Base-by-base conservation (phyloP, 2,113 vertebrate species). In the Pipra filicauda region DNA sequence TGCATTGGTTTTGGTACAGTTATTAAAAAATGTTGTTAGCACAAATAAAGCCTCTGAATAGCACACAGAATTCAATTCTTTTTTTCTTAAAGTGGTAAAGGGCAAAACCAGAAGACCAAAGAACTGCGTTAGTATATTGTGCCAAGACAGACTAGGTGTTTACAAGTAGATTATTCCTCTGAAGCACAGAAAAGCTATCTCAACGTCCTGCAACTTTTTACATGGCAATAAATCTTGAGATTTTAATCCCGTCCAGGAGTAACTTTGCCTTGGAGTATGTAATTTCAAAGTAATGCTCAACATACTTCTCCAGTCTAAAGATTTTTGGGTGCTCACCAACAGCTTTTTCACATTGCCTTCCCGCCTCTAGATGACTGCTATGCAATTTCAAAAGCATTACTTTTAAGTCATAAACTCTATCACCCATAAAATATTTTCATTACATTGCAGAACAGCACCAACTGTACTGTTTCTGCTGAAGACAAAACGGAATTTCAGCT, bases 361-460 rank as follows among this genome's bases (percentile, higher is more conserved):
- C 43, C 15, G 82, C 61, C 39, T 85, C 85, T 61, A 89, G 80
- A 77, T 93, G 57, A 43, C 80, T 91, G 65, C 70, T 67, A 44
- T 31, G 66, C 33, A 85, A 48, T 89, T 91, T 75, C 58, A 64
- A 89, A 85, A 88, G 70, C 66, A 89, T 43, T 81, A 52, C 48
- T 83, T 91, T 77, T 67, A 87, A 94, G 35, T 62, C 64, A 31
- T 31, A 76, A 93, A 79, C 10, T 39, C 24, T 69, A 89, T 26
- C 62, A 93, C 33, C 15, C 49, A 93, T 76, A 85, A 89, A 95
- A 79, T 90, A 88, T 75, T 93, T 93, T 88, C 31, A 91, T 93
- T 89, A 57, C 65, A 78, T 24, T 78, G 73, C 39, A 81, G 81
- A 96, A 46, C 51, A 87, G 51, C 39, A 77, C 55, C 66, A 81